Evolutionary conservation across 2,797 vertebrate species (phyloP).

Genomic region (Xiphorhynchus erythropygius): DNA sequence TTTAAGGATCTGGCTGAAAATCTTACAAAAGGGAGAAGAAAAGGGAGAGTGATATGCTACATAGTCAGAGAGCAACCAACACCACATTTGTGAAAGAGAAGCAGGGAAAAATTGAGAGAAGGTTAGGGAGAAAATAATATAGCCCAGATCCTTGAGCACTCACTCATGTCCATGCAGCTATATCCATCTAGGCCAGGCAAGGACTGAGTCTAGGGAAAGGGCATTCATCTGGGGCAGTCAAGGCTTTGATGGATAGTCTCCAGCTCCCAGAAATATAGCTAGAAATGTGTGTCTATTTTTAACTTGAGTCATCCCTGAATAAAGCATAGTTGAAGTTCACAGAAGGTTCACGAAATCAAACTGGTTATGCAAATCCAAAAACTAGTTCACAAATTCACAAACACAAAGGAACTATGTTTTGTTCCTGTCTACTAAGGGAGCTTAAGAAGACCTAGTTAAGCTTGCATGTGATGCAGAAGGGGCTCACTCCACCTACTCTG

Average conservation of each 20-base stretch:
- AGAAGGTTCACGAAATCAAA: neutral
- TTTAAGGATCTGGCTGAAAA: neutral
- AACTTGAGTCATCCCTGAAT: neutral
- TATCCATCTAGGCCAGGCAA: neutral
- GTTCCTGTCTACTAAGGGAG: neutral
- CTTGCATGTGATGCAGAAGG: neutral
- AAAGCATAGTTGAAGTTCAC: neutral
- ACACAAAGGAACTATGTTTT: neutral
- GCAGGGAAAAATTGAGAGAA: neutral
- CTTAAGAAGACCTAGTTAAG: neutral
- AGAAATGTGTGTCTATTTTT: neutral
- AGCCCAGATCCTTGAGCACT: neutral
- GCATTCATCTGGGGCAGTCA: neutral
- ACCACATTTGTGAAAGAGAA: neutral
- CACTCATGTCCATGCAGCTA: neutral
- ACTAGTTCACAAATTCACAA: neutral
- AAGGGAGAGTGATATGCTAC: neutral
- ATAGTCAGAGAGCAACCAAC: neutral
- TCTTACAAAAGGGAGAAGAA: neutral
- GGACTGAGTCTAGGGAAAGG: neutral
- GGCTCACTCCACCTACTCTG: neutral
- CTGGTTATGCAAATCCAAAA: neutral
- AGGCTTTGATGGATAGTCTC: neutral
- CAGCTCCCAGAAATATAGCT: neutral
- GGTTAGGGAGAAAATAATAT: neutral